Evolutionary conservation across 2,113 vertebrate species (phyloP).

Genomic region (Phrynosoma platyrhinos): DNA sequence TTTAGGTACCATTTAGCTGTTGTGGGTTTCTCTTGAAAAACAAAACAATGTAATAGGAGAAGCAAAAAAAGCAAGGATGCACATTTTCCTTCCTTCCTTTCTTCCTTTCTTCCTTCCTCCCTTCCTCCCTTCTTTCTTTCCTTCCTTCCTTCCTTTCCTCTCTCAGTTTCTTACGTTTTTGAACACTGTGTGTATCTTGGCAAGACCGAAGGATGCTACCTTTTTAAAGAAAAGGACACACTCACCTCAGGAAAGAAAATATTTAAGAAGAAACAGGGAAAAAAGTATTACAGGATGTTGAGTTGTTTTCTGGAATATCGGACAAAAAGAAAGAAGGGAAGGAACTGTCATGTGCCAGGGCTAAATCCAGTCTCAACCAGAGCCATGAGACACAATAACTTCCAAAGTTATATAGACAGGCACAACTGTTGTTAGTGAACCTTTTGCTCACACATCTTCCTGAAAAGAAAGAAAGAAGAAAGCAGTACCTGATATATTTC

Average conservation of each 20-base stretch:
- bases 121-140: slow-evolving; percentile 20
- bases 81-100: slow-evolving; percentile 6
- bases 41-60: not conserved
- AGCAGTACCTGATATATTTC: not conserved
- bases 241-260: slow-evolving; percentile 31
- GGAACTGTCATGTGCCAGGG: not conserved
- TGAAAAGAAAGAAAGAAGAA: not conserved
- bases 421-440: too few relatives aligned
- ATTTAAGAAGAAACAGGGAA: slow-evolving; percentile 30
- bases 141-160: slow-evolving; percentile 5
- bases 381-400: accelerated
- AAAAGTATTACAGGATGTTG: slow-evolving; percentile 16
- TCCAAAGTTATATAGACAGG: not conserved
- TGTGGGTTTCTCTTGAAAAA: not conserved
- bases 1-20: slow-evolving; percentile 23
- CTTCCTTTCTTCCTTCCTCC: slow-evolving; percentile 35
- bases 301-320: slow-evolving; percentile 4
- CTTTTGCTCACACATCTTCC: not conserved
- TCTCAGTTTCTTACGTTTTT: not conserved
- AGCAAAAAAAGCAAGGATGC: too few relatives aligned
- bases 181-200: slow-evolving; percentile 52
- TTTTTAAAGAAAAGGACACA: slow-evolving; percentile 49
- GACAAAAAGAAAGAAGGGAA: not conserved
- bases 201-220: slow-evolving; percentile 62
- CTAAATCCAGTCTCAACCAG: accelerated